Evolutionary conservation across 2,797 vertebrate genomes (phyloP).

Genomic region (Phyllotis vaccarum): DNA sequence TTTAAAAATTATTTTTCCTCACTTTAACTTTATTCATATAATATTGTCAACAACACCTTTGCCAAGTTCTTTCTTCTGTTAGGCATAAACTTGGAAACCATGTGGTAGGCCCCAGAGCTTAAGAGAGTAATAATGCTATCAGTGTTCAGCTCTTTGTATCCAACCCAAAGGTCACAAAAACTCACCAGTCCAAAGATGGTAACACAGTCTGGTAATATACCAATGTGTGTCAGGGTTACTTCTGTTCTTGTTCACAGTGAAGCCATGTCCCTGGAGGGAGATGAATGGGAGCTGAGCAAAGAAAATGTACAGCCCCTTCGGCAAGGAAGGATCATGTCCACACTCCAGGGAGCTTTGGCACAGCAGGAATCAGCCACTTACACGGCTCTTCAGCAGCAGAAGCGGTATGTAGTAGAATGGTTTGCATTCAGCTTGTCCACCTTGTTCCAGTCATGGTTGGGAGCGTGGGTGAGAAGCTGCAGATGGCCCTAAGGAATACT

Average conservation of each 20-base stretch:
- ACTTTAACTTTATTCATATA: slow-evolving; percentile 25
- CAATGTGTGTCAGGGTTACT: slow-evolving; percentile 1
- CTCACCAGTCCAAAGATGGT: slow-evolving; percentile 1
- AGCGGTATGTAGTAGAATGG: slow-evolving; percentile 89
- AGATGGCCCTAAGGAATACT: background rate
- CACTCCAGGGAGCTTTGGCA: slow-evolving; percentile 92
- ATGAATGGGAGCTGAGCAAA: slow-evolving; percentile 97
- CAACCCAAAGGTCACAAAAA: background rate
- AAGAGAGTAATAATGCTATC: background rate
- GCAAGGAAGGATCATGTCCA: slow-evolving; percentile 92
- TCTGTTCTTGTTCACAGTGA: slow-evolving; percentile 70
- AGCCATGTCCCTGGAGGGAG: slow-evolving; percentile 92
- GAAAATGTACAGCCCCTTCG: slow-evolving; percentile 97
- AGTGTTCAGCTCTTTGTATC: background rate
- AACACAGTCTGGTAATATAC: background rate
- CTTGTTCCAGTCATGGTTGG: background rate
- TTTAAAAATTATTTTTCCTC: slow-evolving; percentile 34
- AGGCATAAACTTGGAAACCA: slow-evolving; percentile 49
- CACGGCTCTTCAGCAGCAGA: slow-evolving; percentile 92
- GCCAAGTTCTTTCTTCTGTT: background rate
- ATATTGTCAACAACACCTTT: slow-evolving; percentile 9
- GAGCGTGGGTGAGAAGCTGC: background rate
- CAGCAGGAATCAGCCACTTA: slow-evolving; percentile 91
- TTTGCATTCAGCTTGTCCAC: background rate
- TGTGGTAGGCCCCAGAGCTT: background rate